Evolutionary conservation across 2,888 invertebrate species (phyloP), one percentile per base, ranked within the genome.

Genomic region (Arge pagana): DNA sequence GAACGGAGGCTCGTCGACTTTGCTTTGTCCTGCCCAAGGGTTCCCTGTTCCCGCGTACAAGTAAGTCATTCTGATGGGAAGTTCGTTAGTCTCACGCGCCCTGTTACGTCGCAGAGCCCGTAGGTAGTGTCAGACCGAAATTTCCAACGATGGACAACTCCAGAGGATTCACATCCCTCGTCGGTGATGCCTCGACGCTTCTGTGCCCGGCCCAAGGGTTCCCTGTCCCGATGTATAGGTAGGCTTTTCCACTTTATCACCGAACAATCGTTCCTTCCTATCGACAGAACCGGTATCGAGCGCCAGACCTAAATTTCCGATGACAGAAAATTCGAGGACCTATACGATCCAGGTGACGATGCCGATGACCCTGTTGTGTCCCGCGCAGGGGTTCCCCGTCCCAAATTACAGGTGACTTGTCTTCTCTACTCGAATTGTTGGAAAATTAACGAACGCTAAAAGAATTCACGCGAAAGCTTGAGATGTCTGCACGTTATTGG

Each of bases 11-110:
- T 80, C 77, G 56, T 67, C 84, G 59, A 81, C 85, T 48, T 80
- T 90, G 58, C 80, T 85, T 63, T 90, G 89, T 71, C 87, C 87
- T 41, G 87, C 86, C 52, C 89, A 90, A 79, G 88, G 86, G 21
- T 85, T 80, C 74, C 85, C 85, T 16, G 80, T 82, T 45, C 85
- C 85, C 23, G 67, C 72, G 50, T 80, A 79, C 78, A 81, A 82
- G 82, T 85, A 80, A 77, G 67, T 63, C 35, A 53, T 13, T n/a
- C 10, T 33, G 33, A n/a, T n/a, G n/a, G n/a, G n/a, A n/a, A n/a
- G n/a, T n/a, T n/a, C n/a, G n/a, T n/a, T n/a, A n/a, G n/a, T n/a
- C n/a, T n/a, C n/a, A n/a, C n/a, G n/a, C n/a, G n/a, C n/a, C n/a
- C n/a, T 30, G 39, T 58, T 52, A 50, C 59, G 60, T 58, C 49